Evolutionary conservation across 2,113 vertebrate genomes (phyloP).

Genomic region (Nicator chloris): DNA sequence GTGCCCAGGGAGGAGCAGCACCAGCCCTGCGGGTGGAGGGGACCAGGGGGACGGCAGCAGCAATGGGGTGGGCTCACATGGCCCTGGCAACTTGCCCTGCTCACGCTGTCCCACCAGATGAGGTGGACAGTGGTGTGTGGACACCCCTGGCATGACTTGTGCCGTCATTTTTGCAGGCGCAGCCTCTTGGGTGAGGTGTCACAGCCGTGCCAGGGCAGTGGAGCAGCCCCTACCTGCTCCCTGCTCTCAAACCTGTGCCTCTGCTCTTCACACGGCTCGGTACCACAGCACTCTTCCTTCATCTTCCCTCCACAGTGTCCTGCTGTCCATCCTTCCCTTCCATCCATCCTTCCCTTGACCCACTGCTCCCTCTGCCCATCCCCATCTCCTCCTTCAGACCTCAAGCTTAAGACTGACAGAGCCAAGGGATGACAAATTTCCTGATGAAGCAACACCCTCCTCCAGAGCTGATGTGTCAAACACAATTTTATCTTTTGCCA

Average conservation of each 20-base stretch:
- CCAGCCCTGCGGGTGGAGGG: rapidly evolving
- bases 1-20: background rate
- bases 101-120: background rate
- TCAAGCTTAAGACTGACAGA: background rate
- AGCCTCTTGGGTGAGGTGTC: background rate
- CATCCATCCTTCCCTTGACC: background rate
- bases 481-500: background rate
- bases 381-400: background rate
- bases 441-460: background rate
- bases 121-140: too few species aligned
- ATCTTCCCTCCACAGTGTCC: rapidly evolving
- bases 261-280: rapidly evolving
- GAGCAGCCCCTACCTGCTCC: background rate
- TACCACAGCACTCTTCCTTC: too few species aligned
- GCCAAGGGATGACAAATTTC: background rate
- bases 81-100: background rate
- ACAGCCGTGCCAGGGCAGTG: rapidly evolving
- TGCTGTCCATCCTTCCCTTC: background rate
- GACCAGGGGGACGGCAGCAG: rapidly evolving
- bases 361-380: background rate
- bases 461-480: background rate
- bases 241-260: background rate
- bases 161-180: background rate
- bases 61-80: rapidly evolving
- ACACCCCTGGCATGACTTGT: background rate